Evolutionary conservation across 2,888 invertebrate species (phyloP), one percentile per base, ranked within the genome.

Genomic region (Eupithecia exiguata): DNA sequence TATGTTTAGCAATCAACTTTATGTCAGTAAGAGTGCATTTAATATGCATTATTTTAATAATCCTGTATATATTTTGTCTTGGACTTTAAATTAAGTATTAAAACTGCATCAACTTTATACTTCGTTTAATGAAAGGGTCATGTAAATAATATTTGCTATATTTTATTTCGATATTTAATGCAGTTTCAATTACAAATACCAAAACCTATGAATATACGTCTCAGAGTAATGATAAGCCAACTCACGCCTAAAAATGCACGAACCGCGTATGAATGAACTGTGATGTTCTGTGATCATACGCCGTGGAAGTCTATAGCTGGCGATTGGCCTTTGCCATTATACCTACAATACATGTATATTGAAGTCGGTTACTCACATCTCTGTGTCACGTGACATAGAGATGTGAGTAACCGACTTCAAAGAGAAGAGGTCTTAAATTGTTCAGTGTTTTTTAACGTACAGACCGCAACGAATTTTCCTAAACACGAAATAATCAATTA

Each of bases 191-290:
- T 72, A 71, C 69, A 61, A 65, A 18, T 66, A 74, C 68, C 73
- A 75, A 76, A 75, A 68, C 74, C 70, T 72, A 70, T 74, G 58
- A 53, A 71, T 74, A 71, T 74, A 68, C 62, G 18, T 70, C 68
- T 74, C 71, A 71, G 69, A 69, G 68, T 68, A 62, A 21, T 58
- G 61, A 69, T 53, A 18, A 69, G 66, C 70, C 61, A 21, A 7
- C 36, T 61, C 46, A 61, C 40, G 70, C 40, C 61, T 72, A 53
- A 63, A 49, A 58, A 58, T 12, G 5, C 10, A 58, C 49, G 5
- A 21, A 58, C 49, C 12, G 25, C 49, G 38, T 53, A 65, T 63
- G 53, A 72, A 72, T 1, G 30, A 30, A 30, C 30, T 30, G 30
- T 30, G 2, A 30, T 30, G 30, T 30, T 30, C 68, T 18, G 5